Evolutionary conservation across 2,888 invertebrate species (phyloP).

Genomic region (Achlya flavicornis): DNA sequence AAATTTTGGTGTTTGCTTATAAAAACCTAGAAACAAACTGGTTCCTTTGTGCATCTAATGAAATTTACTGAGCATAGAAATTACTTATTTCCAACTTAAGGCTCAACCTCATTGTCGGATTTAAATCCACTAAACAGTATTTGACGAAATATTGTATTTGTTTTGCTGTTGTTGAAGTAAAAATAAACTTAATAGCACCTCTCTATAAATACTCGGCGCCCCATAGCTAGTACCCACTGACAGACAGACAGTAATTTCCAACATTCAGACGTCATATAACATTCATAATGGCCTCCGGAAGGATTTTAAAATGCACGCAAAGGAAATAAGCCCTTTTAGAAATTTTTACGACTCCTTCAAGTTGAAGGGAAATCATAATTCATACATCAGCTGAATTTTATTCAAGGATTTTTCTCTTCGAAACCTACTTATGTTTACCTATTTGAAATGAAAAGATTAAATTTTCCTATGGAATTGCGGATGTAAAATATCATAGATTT

Average conservation of each 20-base stretch:
- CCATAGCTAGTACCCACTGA: conserved; percentile 18
- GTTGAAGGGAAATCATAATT: conserved; percentile 27
- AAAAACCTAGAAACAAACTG: no score
- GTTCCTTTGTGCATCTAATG: no score
- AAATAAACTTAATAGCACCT: neutral
- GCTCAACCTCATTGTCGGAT: no score
- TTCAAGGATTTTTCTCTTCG: conserved; percentile 4
- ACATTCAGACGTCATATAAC: conserved; percentile 48
- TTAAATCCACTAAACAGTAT: no score
- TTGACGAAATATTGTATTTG: neutral
- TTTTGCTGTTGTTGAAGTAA: neutral
- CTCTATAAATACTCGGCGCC: conserved; percentile 1
- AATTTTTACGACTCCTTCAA: conserved; percentile 33
- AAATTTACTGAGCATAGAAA: no score
- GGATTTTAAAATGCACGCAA: conserved; percentile 47
- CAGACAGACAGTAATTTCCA: conserved; percentile 42
- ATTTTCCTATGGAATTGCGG: no score
- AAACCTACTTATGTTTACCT: no score
- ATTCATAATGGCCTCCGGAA: conserved; percentile 56
- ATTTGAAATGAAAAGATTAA: no score
- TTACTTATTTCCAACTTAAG: neutral
- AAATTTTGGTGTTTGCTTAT: no score
- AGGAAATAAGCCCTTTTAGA: conserved; percentile 45
- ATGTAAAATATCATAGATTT: no score
- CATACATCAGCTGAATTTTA: conserved; percentile 12